These are phyloP conservation scores for Petrolisthes manimaculis DNA, from an alignment of 2,888 invertebrate genomes.

Conservation along the genomic window DNA sequence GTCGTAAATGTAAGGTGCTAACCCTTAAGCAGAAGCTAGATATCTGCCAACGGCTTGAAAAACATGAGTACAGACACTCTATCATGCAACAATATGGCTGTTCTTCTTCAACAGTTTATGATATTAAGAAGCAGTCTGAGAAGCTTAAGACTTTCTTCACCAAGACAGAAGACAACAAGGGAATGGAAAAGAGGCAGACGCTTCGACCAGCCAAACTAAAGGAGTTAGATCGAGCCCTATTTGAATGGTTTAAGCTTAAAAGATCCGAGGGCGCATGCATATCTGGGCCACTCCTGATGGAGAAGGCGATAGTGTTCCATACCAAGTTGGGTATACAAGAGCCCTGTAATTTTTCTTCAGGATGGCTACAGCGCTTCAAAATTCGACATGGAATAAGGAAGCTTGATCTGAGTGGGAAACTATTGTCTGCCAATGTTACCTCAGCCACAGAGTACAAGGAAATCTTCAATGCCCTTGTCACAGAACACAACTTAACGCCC, in stretches of 20 bases:
- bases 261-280: neutral
- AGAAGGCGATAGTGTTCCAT: neutral
- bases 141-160: neutral
- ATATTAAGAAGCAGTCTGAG: no score
- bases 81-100: no score
- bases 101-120: neutral
- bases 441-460: neutral
- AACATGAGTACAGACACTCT: no score
- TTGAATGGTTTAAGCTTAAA: neutral
- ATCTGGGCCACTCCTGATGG: neutral
- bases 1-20: no score
- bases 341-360: neutral
- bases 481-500: neutral
- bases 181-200: neutral
- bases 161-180: neutral
- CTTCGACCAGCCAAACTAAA: neutral
- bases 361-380: neutral
- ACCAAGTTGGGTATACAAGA: neutral
- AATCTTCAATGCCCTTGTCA: neutral
- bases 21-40: no score
- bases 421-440: neutral
- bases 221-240: neutral
- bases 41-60: no score
- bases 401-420: neutral
- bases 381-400: constrained; percentile 3